Evolutionary conservation across 2,888 invertebrate species (phyloP), one percentile per base, ranked within the genome.

Genomic region (Carabus problematicus): DNA sequence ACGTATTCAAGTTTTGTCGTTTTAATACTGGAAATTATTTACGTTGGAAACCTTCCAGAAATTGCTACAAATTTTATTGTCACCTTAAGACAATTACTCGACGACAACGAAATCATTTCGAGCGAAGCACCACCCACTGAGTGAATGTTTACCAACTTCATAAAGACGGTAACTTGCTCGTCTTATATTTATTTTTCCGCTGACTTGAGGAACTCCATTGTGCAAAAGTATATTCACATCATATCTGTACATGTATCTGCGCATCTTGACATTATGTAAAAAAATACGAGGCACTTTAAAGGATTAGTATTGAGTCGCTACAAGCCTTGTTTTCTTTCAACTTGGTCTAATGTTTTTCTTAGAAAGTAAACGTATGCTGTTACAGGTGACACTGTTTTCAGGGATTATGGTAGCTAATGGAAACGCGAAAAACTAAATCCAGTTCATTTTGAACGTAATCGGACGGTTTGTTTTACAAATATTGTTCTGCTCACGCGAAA

Each of bases 331-430:
- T 60, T 67, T 67, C 60, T 47, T 60, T 49, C 59, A 52, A 52
- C 60, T 67, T 42, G 42, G 41, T 41, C 19, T 14, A 56, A 60
- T 67, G 60, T 67, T 67, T 60, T 67, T 58, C 54, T 67, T 67
- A 41, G 59, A 60, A 52, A 67, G 67, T 67, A 60, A 14, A 52
- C 47, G 67, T 52, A 52, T 67, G 60, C 60, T 67, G 67, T 52
- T 59, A 40, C 67, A 67, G 67, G 67, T 67, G 67, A 59, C 42
- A 54, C 59, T 52, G 41, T 67, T 60, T 64, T 58, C 16, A 67
- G 60, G 60, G 67, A 67, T 67, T 67, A 67, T 60, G 67, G 58
- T 40, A 52, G 67, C 49, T 67, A 59, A 67, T 67, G 67, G 67
- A 67, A 67, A 60, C 52, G 40, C 42, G 6, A 42, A 52, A 52